Base-by-base conservation (phyloP, 1,140 invertebrate species). In the Tigriopus japonicus region DNA sequence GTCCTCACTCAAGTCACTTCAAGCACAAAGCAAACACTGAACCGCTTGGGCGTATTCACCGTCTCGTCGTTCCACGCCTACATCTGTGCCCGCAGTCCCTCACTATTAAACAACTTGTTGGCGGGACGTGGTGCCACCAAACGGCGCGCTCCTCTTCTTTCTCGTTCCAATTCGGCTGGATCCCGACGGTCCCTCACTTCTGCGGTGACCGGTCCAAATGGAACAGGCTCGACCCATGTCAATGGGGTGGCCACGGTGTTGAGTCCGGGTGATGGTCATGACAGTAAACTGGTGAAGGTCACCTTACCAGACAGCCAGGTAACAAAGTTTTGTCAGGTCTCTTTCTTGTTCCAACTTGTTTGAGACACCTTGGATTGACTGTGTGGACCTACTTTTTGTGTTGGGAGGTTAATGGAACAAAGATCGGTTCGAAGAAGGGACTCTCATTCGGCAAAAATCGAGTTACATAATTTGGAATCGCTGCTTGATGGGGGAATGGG, bases 61-160 rank as follows among this genome's bases (percentile, higher is more conserved):
- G 92, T 96, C 49, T 95, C 90, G 43, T 94, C 90, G 52, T 94
- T 97, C 76, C 92, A 98, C 71, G 92, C 92, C 63, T 92, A 94
- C 72, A 93, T 96, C 62, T 95, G 91, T 70, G 90, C 92, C 24
- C 80, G 93, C 56, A 90, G 87, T 69, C 88, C 88, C 23, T 92
- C 87, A 53, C 74, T 92, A 64, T 78, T 94, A 51, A 92, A 91
- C 75, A 93, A 92, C 75, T 75, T 94, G 65, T 76, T 93, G 55
- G 87, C 88, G 21, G 88, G 87, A 54, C 78, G 89, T 60, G 88
- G 87, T 6, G 86, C 86, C 19, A 90, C 87, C 45, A 89, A 90
- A 70, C 77, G 87, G 49, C 75, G 66, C 42, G 66, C 66, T 9
- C 67, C 69, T 6, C 78, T 87, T 70, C 75, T 92, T 21, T 90